Base-by-base conservation (phyloP, 2,888 invertebrate species). In the Ceraclea dissimilis region DNA sequence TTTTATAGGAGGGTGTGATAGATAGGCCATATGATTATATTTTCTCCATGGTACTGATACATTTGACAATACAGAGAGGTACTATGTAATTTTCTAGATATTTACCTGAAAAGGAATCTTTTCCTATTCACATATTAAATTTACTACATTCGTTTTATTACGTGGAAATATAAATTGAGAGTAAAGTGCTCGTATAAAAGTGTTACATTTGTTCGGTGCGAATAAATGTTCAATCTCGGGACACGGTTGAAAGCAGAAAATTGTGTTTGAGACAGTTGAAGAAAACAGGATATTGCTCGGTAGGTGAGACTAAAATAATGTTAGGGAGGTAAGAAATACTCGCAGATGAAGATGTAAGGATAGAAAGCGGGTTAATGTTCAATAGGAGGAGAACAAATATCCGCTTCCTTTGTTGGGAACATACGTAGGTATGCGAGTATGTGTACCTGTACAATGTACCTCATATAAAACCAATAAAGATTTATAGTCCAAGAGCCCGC, bases 211-310 rank as follows among this genome's bases (percentile, higher is more conserved):
- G 39, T 39, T 39, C 39, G 39, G 39, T 39, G 39, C 39, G 39
- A 39, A 39, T 39, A 39, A 39, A 39, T 39, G 39, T 39, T 39
- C 39, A 39, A 39, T 39, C 39, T 39, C 39, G 39, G 39, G 39
- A 39, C 39, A 16, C 39, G 39, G 39, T 16, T 39, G 39, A 39
- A 16, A 39, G 39, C 39, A 19, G 46, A 20, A 46, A 19, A 46
- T 20, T 46, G 46, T 46, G 46, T 46, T 46, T 46, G 46, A 46
- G 20, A 46, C 46, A 46, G 19, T 46, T 20, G 46, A 46, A 20
- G 46, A 39, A 46, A 19, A 46, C 46, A 46, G 46, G 46, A 46
- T 46, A 46, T 46, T 46, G 46, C 39, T 39, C 39, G 13, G 39
- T 39, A 39, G 39, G 39, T 39, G 39, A 39, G 39, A 39, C 39